These are phyloP conservation scores for Aspidoscelis tigris DNA, from an alignment of 2,113 vertebrate species.

Conservation along the genomic window DNA sequence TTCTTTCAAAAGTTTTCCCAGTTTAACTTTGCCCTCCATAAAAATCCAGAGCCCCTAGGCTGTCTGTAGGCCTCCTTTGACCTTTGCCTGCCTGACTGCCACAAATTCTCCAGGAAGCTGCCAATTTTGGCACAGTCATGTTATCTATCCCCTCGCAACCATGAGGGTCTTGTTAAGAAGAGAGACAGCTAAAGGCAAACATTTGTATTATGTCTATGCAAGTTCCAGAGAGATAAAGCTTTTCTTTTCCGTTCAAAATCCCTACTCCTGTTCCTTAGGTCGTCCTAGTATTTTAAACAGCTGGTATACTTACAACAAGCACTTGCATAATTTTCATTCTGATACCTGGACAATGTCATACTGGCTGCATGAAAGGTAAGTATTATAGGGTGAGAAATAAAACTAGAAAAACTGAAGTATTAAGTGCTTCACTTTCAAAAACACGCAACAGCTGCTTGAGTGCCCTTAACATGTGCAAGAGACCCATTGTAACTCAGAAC, in stretches of 20 bases:
- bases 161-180: conserved; percentile 62
- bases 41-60: rapidly evolving
- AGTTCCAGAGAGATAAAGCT: conserved; percentile 69
- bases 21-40: conserved; percentile 13
- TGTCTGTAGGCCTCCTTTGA: conserved; percentile 50
- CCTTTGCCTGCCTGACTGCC: conserved; percentile 48
- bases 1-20: conserved; percentile 30
- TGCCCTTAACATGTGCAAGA: background rate
- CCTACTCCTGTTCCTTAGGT: conserved; percentile 3
- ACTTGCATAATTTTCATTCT: conserved; percentile 49
- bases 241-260: conserved; percentile 53
- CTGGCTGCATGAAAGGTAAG: conserved; percentile 47
- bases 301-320: conserved; percentile 9
- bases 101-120: conserved; percentile 70
- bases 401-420: background rate
- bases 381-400: conserved; percentile 26
- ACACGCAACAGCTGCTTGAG: background rate
- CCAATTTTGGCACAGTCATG: conserved; percentile 68
- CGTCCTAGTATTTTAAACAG: conserved; percentile 33
- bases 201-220: conserved; percentile 66
- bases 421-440: background rate
- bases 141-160: conserved; percentile 70
- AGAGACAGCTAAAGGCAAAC: conserved; percentile 54
- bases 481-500: too few species aligned
- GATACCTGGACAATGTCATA: conserved; percentile 54